These are phyloP conservation scores for Saxidomus purpurata DNA, from an alignment of 1,140 invertebrate species.

Conservation along the genomic window DNA sequence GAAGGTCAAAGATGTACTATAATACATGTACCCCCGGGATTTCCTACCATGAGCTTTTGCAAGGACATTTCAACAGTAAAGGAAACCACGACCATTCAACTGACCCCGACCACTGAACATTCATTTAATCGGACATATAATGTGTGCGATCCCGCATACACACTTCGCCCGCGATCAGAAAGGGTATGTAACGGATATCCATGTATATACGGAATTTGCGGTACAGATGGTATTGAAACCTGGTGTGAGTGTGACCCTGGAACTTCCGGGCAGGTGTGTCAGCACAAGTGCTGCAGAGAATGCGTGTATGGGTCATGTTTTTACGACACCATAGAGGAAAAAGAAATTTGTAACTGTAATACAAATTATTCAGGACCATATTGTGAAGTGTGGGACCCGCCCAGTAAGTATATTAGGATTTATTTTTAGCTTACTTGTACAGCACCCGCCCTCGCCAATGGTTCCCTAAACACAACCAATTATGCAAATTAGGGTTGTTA, in stretches of 20 bases:
- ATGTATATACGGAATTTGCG: slow-evolving; percentile 2
- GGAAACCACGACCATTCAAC: background rate
- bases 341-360: slow-evolving; percentile 25
- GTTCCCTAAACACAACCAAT: no score
- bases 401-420: background rate
- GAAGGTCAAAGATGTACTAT: background rate
- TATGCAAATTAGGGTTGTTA: no score
- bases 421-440: no score
- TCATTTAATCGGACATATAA: slow-evolving; percentile 10
- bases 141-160: slow-evolving; percentile 8
- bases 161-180: background rate
- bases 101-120: background rate
- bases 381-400: slow-evolving; percentile 31
- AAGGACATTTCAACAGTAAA: no score
- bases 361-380: slow-evolving; percentile 21
- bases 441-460: no score
- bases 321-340: background rate
- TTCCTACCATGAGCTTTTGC: background rate
- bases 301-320: slow-evolving; percentile 29
- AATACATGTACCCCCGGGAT: background rate
- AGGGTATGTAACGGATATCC: background rate
- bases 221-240: background rate
- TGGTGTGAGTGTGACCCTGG: slow-evolving; percentile 36
- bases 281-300: background rate
- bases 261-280: background rate